phyloP scores from a whole-genome alignment of 2,888 invertebrate species.

The Sinotaia quadrata region DNA sequence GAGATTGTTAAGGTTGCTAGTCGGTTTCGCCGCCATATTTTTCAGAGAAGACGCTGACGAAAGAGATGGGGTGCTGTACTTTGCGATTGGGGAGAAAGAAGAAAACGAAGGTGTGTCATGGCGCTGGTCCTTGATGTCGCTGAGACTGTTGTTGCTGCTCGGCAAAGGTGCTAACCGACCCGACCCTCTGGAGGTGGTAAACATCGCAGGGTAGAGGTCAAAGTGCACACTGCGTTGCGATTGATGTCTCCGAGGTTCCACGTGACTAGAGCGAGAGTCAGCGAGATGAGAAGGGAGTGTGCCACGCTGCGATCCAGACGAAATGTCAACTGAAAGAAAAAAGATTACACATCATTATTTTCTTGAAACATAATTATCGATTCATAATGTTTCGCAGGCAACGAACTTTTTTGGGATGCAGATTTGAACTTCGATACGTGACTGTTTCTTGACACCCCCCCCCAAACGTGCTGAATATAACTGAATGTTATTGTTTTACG shows the following conservation, averaged over 20 bases:
- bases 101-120: slow-evolving; percentile 15
- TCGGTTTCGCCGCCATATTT: not conserved
- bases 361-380: too few relatives aligned
- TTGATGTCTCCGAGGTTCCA: not conserved
- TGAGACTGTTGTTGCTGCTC: slow-evolving; percentile 13
- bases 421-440: too few relatives aligned
- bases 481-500: too few relatives aligned
- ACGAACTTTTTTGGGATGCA: too few relatives aligned
- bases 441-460: too few relatives aligned
- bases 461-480: too few relatives aligned
- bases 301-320: slow-evolving; percentile 32
- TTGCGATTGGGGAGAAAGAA: slow-evolving; percentile 18
- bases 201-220: slow-evolving; percentile 24
- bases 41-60: slow-evolving; percentile 2
- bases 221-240: slow-evolving; percentile 24
- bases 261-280: too few relatives aligned
- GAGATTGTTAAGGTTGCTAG: not conserved
- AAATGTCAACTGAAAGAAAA: slow-evolving; percentile 29
- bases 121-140: slow-evolving; percentile 13
- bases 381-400: too few relatives aligned
- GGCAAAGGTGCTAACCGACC: slow-evolving; percentile 19
- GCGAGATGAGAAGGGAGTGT: slow-evolving; percentile 12
- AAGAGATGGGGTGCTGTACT: not conserved
- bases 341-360: not conserved
- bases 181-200: slow-evolving; percentile 14